Evolutionary conservation across 2,797 vertebrate species (phyloP).

Genomic region (Alectoris magna): DNA sequence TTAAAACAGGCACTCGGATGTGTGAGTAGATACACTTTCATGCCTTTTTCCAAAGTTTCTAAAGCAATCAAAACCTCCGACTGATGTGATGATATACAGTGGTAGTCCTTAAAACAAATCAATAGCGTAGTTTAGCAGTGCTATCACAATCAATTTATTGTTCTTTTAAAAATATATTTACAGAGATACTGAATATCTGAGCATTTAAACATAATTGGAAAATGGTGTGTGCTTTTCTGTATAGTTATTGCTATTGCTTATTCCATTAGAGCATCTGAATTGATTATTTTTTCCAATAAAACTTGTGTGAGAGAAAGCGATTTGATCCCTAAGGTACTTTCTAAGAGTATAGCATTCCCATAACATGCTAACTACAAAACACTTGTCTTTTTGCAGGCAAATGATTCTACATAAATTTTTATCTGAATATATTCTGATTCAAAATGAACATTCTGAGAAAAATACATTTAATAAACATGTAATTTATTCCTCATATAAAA

Average conservation of each 20-base stretch:
- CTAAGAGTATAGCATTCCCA: background rate
- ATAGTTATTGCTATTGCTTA: background rate
- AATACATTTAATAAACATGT: background rate
- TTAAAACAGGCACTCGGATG: background rate
- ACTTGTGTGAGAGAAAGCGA: background rate
- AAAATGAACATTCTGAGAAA: background rate
- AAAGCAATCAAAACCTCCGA: background rate
- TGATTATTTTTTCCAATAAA: background rate
- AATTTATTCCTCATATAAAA: background rate
- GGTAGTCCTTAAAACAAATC: background rate
- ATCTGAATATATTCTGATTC: background rate
- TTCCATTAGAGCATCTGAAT: background rate
- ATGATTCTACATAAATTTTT: background rate
- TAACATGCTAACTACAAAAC: background rate
- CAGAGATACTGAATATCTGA: constrained; percentile 19
- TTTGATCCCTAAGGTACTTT: background rate
- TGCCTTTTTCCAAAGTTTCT: background rate
- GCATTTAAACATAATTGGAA: constrained; percentile 27
- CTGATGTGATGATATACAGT: background rate
- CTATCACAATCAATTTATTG: background rate
- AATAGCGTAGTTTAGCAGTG: background rate
- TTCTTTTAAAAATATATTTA: background rate
- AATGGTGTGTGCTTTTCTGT: background rate
- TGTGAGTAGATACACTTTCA: background rate
- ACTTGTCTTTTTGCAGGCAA: background rate